Evolutionary conservation across 2,113 vertebrate genomes (phyloP), one percentile per base, ranked within the genome.

Genomic region (Bostrychus sinensis): DNA sequence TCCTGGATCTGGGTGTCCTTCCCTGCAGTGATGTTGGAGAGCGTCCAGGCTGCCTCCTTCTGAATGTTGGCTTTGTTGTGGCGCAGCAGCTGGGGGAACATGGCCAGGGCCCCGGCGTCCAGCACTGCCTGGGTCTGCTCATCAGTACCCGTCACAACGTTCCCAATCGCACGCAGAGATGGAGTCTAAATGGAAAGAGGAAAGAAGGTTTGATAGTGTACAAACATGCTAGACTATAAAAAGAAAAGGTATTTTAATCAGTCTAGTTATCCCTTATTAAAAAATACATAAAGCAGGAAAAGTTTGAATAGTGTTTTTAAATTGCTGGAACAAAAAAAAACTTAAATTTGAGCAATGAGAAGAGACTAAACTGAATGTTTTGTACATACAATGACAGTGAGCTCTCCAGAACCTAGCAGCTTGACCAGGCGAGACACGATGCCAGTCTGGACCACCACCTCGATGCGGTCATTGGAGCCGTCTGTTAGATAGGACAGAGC

Each of bases 101-200:
- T 84, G 1, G 72, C 7, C 26, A 99, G 85, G 2, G 92, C 94
- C 2, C 93, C 95, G 0, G 95, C 85, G 28, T 96, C 91, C 45
- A 98, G 93, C n/a, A 98, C 96, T 0, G 87, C 62, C 83, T 99
- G 97, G 0, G 96, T 98, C 91, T 99, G 96, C 59, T 98, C 97
- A 36, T 99, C 97, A n/a, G 97, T 99, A 9, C 97, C 97, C 0
- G 96, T 98, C 66, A 99, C 97, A 13, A 98, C 98, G 80, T 99
- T 99, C 41, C 97, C 97, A 56, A 98, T 91, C 39, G 96, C 93
- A 60, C 96, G 92, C 59, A 99, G 83, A 0, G 94, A 92, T 0
- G 97, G 96, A 30, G 95, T 98, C 97, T 99, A 83, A 77, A 71
- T 43, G n/a, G 30, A 20, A 1, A 26, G 2, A 2, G 4, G 1